Conservation (phyloP, 2,113 vertebrate genomes). For the Sander vitreus region DNA sequence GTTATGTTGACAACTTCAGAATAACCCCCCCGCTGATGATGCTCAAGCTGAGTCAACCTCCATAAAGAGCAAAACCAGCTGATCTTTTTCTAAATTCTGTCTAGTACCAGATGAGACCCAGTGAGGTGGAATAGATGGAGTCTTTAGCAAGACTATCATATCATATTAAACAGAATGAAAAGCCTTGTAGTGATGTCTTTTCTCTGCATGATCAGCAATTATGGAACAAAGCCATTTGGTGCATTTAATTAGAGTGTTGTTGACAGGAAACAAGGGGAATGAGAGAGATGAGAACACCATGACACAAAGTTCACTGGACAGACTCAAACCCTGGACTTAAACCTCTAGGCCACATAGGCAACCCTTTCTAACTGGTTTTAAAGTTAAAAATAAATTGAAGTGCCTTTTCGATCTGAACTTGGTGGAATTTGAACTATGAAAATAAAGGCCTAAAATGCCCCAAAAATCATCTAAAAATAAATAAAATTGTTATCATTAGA, state of each 20-base stretch:
- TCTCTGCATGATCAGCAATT: background rate
- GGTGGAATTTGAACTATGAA: no score
- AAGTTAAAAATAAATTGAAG: no score
- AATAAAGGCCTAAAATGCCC: no score
- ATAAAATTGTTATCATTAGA: background rate
- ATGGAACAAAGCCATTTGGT: background rate
- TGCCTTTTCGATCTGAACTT: background rate
- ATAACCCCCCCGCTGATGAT: background rate
- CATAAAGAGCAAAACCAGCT: background rate
- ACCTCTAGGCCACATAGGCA: background rate
- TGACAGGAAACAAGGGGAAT: background rate
- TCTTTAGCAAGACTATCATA: background rate
- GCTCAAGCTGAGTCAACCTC: conserved; percentile 26
- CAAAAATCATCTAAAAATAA: no score
- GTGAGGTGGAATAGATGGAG: background rate
- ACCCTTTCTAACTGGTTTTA: background rate
- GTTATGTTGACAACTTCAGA: conserved; percentile 7
- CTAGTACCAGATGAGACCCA: background rate
- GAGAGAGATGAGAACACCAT: conserved; percentile 2
- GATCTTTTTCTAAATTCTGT: background rate
- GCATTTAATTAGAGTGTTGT: background rate
- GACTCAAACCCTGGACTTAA: background rate
- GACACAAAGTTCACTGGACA: background rate
- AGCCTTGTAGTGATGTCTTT: background rate
- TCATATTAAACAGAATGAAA: background rate